phyloP scores from a whole-genome alignment of 2,888 invertebrate species.

The Tenthredo distinguenda region DNA sequence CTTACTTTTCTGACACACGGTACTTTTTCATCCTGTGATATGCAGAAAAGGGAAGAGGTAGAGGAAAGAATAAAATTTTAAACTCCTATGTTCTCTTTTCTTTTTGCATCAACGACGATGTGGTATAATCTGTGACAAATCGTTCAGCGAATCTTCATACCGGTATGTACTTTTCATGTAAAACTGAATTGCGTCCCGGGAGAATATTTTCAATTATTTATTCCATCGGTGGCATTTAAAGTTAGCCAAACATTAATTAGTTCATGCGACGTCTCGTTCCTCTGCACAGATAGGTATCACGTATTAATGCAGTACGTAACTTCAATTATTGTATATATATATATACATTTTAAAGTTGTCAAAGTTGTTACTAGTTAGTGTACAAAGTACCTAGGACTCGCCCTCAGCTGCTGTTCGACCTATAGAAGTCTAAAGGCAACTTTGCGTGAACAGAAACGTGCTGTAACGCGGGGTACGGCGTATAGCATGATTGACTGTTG shows the following conservation, averaged over 20 bases:
- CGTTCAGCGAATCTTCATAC: neutral
- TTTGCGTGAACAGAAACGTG: neutral
- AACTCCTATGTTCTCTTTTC: neutral
- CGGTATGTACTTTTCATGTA: too few relatives aligned
- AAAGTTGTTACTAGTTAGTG: constrained; percentile 36
- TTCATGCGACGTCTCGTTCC: neutral
- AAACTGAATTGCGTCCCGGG: too few relatives aligned
- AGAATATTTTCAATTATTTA: constrained; percentile 14
- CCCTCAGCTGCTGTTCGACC: constrained; percentile 22
- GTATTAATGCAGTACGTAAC: neutral
- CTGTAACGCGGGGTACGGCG: neutral
- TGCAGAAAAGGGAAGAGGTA: neutral
- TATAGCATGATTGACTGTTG: neutral
- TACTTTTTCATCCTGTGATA: neutral
- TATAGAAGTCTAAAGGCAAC: neutral
- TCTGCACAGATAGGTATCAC: neutral
- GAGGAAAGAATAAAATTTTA: neutral
- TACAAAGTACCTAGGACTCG: constrained; percentile 27
- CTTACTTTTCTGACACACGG: neutral
- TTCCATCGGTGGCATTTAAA: constrained; percentile 53
- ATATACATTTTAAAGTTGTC: constrained; percentile 5
- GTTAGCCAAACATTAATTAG: constrained; percentile 53
- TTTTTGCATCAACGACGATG: neutral
- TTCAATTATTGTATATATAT: constrained; percentile 18
- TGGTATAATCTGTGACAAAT: neutral